Base-by-base conservation (phyloP, 2,888 invertebrate species). In the Drosophila anomelani region DNA sequence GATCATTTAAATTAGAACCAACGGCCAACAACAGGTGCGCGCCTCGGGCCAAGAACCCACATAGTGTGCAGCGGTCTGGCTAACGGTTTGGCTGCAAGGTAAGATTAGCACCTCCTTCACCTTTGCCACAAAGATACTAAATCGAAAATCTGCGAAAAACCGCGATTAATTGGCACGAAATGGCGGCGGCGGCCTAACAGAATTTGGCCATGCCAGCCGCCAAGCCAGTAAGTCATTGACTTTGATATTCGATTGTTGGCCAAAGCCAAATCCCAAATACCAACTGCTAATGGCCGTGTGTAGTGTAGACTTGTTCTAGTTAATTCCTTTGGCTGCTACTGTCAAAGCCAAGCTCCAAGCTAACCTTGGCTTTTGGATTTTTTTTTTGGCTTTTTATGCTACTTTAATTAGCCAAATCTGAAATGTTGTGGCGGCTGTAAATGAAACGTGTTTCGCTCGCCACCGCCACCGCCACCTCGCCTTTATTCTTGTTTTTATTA, bases 201-300 rank as follows among this genome's bases (percentile, higher is more conserved):
- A 71, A 39, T 57, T 88, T 89, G 89, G 81, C 85, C 70, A 68
- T 78, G 73, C 73, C 66, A 67, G 85, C 80, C 86, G 32, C 26
- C 46, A 26, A 29, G 51, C 51, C 34, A 34, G 90, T 84, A 90
- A 85, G 90, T 85, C 85, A 85, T 85, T 85, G 85, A 85, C 90
- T 90, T 85, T 85, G 90, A 85, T 90, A 75, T 90, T 90, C 85
- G 86, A 89, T 83, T 88, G 80, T 83, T 88, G 80, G 84, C 76
- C 73, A 83, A 86, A 86, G 58, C 58, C 72, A 62, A 76, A 75
- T 56, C 47, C 57, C 60, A 71, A 76, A 71, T 71, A 77, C 77
- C 73, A 75, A 56, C 85, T 77, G 61, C 38, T 26, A 43, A 41
- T 61, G 15, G 60, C 41, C 32, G 39, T 61, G 39, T 61, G 47